A percentile compares a stretch with the other conserved stretches of the same genome.
Conservation (phyloP, 1,140 invertebrate species). For the Nautilus pompilius region DNA sequence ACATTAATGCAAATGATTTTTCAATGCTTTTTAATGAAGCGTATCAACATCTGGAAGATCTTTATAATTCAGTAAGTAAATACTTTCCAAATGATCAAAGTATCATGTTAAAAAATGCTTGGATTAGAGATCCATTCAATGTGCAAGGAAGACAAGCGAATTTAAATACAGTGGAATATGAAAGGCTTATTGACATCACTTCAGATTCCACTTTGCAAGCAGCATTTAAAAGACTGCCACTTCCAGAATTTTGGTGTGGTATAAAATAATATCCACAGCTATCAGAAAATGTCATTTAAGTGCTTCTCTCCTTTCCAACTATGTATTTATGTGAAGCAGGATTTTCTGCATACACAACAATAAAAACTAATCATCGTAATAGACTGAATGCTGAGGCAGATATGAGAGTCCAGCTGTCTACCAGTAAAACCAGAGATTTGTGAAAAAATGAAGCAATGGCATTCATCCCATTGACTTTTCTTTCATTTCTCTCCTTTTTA, state of each 20-base stretch:
- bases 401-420: neutral
- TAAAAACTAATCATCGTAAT: neutral
- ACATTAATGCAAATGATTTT: neutral
- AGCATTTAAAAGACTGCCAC: neutral
- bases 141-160: neutral
- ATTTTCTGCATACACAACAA: neutral
- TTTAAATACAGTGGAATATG: neutral
- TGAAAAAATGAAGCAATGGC: neutral
- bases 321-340: neutral
- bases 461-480: neutral
- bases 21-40: neutral
- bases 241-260: neutral
- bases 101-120: neutral
- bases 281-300: neutral
- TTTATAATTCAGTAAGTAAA: neutral
- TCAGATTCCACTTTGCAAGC: neutral
- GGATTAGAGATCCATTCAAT: neutral
- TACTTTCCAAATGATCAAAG: neutral
- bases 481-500: neutral
- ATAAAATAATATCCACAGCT: neutral
- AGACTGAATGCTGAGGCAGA: neutral
- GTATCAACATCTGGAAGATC: neutral
- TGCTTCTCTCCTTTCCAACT: neutral
- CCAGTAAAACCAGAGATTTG: neutral
- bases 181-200: neutral